A percentile compares a stretch with the other conserved stretches of the same genome.
These are phyloP conservation scores for Raphicerus campestris DNA, from an alignment of 2,113 vertebrate genomes.

Conservation along the genomic window DNA sequence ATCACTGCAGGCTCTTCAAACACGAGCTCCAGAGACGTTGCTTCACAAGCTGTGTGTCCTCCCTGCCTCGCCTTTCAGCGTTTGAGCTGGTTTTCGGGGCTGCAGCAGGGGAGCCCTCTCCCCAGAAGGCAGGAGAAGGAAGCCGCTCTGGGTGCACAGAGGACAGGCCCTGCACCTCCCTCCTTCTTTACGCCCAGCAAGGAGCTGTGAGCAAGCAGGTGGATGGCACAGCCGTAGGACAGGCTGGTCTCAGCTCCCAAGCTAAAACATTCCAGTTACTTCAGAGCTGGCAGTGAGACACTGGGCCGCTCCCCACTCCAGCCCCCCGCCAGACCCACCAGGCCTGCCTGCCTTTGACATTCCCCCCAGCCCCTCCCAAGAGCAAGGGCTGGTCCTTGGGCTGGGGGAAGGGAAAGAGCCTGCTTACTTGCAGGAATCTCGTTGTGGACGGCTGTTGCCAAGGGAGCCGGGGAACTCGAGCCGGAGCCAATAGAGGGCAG, in stretches of 20 bases:
- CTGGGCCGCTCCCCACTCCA: background rate
- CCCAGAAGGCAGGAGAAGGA: background rate
- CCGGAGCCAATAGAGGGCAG: slow-evolving; percentile 79
- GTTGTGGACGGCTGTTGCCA: background rate
- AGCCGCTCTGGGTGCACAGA: background rate
- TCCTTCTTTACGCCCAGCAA: background rate
- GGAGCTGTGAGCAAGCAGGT: background rate
- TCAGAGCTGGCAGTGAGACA: background rate
- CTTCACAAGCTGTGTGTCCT: slow-evolving; percentile 49
- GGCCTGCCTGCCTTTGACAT: background rate
- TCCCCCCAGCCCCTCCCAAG: background rate
- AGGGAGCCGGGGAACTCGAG: background rate
- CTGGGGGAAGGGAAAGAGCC: background rate
- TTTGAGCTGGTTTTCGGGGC: background rate
- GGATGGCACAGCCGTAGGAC: background rate
- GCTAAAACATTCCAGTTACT: background rate
- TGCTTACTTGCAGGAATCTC: background rate
- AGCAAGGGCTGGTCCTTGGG: background rate
- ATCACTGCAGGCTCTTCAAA: slow-evolving; percentile 69
- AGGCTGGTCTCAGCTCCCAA: background rate
- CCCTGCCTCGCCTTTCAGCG: slow-evolving; percentile 36
- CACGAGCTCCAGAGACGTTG: slow-evolving; percentile 74
- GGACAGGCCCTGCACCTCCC: background rate
- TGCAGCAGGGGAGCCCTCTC: background rate
- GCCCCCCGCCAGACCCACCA: background rate